Conservation (phyloP, 2,797 vertebrate species). For the Micrastur ruficollis region DNA sequence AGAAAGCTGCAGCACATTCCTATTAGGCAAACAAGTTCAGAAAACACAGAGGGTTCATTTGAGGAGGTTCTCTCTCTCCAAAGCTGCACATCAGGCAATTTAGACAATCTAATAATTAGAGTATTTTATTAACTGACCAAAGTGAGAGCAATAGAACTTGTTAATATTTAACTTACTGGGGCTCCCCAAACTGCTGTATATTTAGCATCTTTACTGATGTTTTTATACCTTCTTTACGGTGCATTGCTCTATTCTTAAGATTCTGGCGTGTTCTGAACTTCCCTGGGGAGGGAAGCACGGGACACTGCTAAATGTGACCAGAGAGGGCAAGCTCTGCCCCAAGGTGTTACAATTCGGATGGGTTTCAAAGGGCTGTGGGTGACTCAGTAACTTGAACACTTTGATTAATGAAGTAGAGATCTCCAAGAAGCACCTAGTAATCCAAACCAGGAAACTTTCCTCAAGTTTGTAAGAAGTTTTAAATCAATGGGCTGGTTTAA, state of each 20-base stretch:
- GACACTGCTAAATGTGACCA: not conserved
- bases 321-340: not conserved
- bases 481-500: not conserved
- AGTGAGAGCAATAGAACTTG: not conserved
- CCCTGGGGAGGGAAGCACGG: not conserved
- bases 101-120: not conserved
- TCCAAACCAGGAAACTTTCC: not conserved
- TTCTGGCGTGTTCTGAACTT: not conserved
- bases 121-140: constrained; percentile 10
- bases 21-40: not conserved
- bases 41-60: not conserved
- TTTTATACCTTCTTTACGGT: not conserved
- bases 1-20: not conserved
- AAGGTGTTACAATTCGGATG: not conserved
- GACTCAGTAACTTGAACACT: not conserved
- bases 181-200: not conserved
- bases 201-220: not conserved
- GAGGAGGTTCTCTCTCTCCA: not conserved
- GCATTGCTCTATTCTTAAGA: not conserved
- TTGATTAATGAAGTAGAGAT: not conserved
- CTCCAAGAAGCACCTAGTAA: not conserved
- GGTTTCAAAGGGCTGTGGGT: not conserved
- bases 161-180: not conserved
- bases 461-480: not conserved
- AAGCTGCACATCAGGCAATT: not conserved